phyloP scores from a whole-genome alignment of 2,888 invertebrate species.

The Microplitis manilae region DNA sequence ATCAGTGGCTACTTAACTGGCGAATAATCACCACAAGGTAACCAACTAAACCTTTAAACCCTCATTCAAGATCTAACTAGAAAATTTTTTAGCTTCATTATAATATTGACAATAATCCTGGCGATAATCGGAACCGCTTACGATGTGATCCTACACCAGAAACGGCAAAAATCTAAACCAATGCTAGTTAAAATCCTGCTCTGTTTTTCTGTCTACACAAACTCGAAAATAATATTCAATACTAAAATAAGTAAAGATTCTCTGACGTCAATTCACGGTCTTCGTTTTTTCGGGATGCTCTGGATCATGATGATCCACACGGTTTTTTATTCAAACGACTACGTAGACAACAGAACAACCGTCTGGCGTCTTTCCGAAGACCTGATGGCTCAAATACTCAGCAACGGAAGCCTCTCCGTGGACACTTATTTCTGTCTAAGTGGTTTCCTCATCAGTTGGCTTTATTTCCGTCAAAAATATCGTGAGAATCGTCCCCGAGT shows the following conservation, averaged over 20 bases:
- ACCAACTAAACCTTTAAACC: conserved; percentile 46
- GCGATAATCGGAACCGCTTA: conserved; percentile 66
- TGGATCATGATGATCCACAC: conserved; percentile 76
- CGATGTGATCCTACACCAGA: conserved; percentile 61
- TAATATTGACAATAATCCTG: conserved; percentile 55
- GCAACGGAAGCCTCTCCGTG: conserved; percentile 72
- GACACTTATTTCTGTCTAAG: conserved; percentile 73
- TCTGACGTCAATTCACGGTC: conserved; percentile 72
- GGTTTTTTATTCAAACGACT: conserved; percentile 69
- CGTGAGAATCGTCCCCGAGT: conserved; percentile 39
- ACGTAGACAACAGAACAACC: conserved; percentile 68
- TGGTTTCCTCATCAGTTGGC: conserved; percentile 63
- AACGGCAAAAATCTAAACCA: conserved; percentile 45
- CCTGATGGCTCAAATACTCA: conserved; percentile 68
- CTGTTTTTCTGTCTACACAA: conserved; percentile 74
- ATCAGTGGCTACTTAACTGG: conserved; percentile 62
- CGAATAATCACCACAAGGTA: conserved; percentile 67
- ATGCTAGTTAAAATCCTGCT: conserved; percentile 49
- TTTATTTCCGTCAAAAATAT: conserved; percentile 52
- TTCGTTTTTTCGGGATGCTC: conserved; percentile 74
- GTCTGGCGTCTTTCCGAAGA: conserved; percentile 66
- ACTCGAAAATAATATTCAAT: conserved; percentile 70
- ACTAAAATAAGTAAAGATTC: conserved; percentile 65
- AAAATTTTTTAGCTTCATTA: conserved; percentile 53
- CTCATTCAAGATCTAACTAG: neutral